Conservation (phyloP, 2,888 invertebrate species). For the Meteorus cinctellus region DNA sequence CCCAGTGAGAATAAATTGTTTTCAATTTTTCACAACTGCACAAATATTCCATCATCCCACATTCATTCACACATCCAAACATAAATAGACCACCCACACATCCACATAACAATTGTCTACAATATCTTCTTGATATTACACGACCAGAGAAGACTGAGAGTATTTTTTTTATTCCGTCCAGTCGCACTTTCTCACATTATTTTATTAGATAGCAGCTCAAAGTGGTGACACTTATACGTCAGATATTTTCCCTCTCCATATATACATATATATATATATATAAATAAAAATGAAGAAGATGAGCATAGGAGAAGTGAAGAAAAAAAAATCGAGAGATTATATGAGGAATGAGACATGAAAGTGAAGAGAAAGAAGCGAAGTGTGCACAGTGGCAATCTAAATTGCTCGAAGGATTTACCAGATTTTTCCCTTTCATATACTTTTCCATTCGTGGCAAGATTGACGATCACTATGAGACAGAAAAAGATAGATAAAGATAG, state of each 20-base stretch:
- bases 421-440: constrained; percentile 43
- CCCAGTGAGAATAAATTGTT: too few species aligned
- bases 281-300: background rate
- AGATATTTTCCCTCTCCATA: background rate
- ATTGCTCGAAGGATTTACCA: constrained; percentile 46
- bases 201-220: constrained; percentile 25
- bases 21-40: background rate
- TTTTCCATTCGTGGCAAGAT: constrained; percentile 41
- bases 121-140: background rate
- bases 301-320: background rate
- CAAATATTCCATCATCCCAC: background rate
- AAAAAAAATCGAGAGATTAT: constrained; percentile 14
- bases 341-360: constrained; percentile 19
- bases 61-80: too few species aligned
- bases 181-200: constrained; percentile 27
- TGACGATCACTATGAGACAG: constrained; percentile 33
- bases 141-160: too few species aligned
- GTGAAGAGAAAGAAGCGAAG: background rate
- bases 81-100: too few species aligned
- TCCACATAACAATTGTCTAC: background rate
- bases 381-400: constrained; percentile 41
- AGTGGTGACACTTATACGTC: background rate
- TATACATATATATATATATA: background rate
- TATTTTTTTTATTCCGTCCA: background rate
- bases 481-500: background rate